These are phyloP conservation scores for Hippoglossus hippoglossus DNA, from an alignment of 2,797 vertebrate genomes.

Conservation along the genomic window DNA sequence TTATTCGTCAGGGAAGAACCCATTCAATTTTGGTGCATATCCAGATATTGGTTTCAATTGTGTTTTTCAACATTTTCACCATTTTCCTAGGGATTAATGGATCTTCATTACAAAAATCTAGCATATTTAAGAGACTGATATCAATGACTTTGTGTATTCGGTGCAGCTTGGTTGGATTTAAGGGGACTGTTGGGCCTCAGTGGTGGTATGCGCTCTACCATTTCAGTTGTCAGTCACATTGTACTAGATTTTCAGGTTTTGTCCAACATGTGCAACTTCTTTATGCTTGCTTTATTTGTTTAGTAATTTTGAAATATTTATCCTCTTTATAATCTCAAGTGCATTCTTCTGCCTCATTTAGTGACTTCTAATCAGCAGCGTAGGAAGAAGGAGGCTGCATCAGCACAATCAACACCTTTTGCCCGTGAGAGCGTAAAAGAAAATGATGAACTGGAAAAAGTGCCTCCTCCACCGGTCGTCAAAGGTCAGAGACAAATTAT, in stretches of 20 bases:
- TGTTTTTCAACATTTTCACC: too few species aligned
- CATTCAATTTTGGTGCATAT: too few species aligned
- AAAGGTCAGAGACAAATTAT: slow-evolving; percentile 50
- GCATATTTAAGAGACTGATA: too few species aligned
- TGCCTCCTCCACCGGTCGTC: slow-evolving; percentile 24
- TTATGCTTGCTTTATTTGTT: slow-evolving; percentile 1
- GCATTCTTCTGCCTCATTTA: slow-evolving; percentile 17
- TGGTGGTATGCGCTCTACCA: too few species aligned
- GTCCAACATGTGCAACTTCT: neutral
- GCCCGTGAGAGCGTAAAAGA: slow-evolving; percentile 56
- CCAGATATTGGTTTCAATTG: too few species aligned
- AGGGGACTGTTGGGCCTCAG: too few species aligned
- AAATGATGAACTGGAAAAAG: slow-evolving; percentile 56
- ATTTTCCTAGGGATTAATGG: too few species aligned
- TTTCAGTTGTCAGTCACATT: neutral
- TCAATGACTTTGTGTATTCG: too few species aligned
- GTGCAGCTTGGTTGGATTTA: too few species aligned
- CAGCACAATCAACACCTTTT: neutral
- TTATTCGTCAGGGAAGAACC: too few species aligned
- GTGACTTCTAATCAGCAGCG: slow-evolving; percentile 28
- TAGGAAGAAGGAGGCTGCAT: slow-evolving; percentile 51
- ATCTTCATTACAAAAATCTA: too few species aligned
- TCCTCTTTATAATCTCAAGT: neutral
- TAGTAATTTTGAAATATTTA: neutral
- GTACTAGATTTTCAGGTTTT: neutral